phyloP scores from a whole-genome alignment of 1,140 invertebrate genomes.

The Thaumatotibia leucotreta region DNA sequence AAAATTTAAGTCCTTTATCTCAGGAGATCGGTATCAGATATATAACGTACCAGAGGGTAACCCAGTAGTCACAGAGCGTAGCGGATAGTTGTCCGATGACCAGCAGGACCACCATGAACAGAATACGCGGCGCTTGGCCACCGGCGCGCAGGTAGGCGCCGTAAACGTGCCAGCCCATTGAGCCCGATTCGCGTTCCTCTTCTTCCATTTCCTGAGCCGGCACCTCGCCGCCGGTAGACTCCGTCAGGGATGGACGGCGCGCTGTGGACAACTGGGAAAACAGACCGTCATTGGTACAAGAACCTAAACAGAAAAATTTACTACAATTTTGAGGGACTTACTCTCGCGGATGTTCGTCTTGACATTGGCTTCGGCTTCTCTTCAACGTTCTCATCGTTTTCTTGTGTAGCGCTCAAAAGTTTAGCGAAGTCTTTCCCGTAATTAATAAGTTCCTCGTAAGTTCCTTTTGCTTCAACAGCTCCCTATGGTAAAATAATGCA shows the following conservation, averaged over 20 bases:
- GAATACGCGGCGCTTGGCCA: conserved; percentile 43
- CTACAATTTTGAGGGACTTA: conserved; percentile 33
- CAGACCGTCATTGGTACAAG: background rate
- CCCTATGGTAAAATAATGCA: conserved; percentile 60
- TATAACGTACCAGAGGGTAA: conserved; percentile 70
- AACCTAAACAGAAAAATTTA: background rate
- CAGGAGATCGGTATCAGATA: too few relatives aligned
- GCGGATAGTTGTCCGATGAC: conserved; percentile 70
- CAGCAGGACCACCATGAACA: conserved; percentile 65
- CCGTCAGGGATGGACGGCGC: conserved; percentile 51
- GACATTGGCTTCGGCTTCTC: conserved; percentile 56
- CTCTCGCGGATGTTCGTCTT: conserved; percentile 56
- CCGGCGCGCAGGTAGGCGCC: conserved; percentile 67
- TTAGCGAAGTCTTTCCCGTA: conserved; percentile 82
- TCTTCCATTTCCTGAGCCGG: conserved; percentile 70
- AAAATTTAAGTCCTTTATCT: too few relatives aligned
- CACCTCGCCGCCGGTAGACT: conserved; percentile 52
- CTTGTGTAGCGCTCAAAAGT: conserved; percentile 72
- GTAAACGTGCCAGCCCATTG: conserved; percentile 70
- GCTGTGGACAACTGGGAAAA: conserved; percentile 53
- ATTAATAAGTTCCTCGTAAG: conserved; percentile 76
- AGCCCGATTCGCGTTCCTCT: conserved; percentile 73
- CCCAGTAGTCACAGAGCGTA: conserved; percentile 74
- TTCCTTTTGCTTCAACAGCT: conserved; percentile 65
- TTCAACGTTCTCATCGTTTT: conserved; percentile 51